Base-by-base conservation (phyloP, 1,140 invertebrate genomes). In the Wiebesia pumilae region DNA sequence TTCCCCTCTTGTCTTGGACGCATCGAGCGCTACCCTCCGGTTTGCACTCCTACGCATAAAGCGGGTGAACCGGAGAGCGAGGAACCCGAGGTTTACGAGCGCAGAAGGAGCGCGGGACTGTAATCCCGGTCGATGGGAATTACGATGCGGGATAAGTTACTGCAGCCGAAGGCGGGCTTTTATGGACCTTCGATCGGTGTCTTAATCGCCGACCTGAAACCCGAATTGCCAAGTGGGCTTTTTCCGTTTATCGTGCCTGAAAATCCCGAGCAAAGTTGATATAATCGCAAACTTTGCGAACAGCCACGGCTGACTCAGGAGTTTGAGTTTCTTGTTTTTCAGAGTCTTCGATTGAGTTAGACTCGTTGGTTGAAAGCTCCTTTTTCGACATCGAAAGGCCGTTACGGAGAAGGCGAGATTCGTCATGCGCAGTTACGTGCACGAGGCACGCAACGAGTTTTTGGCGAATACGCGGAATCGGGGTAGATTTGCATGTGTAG, bases 401-500 rank as follows among this genome's bases (percentile, higher is more conserved):
- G 38, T 75, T 47, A 47, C 65, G 81, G 69, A 58, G 69, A 73
- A 73, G 75, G 69, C 47, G n/a, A n/a, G n/a, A n/a, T n/a, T n/a
- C n/a, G n/a, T n/a, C n/a, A n/a, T 33, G 51, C 10, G 40, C 14
- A 43, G 33, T 54, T n/a, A 21, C 40, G 40, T 33, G n/a, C 6
- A n/a, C n/a, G 9, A 33, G 1, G 35, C 71, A 40, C 21, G 7
- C 21, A 54, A 33, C 40, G 40, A 30, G 65, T 51, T 30, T 71
- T 30, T 38, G 82, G 0, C 19, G 43, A 81, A 81, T 30, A 30
- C 30, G 19, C 62, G 30, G 62, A 84, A 79, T 79, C 69, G 75
- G 83, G 79, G 75, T 62, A 79, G 83, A 84, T 84, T 51, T 54
- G 19, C 69, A 84, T 84, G 62, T 65, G 33, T n/a, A n/a, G 24